A percentile compares a stretch with the other conserved stretches of the same genome.
Conservation (phyloP, 2,888 invertebrate species). For the Lottia gigantea region DNA sequence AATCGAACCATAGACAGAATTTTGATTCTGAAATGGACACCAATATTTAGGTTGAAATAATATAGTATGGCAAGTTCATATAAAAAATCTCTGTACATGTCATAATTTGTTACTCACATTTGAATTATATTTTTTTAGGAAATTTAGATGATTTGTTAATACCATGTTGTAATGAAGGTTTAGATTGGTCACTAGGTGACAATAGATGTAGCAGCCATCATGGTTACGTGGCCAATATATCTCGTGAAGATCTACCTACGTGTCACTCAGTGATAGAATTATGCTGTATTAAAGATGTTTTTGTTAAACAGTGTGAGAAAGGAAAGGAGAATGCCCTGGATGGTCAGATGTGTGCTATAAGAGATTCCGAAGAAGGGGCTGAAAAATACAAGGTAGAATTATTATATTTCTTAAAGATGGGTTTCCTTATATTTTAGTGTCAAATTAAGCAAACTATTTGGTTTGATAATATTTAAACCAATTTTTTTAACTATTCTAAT, state of each 20-base stretch:
- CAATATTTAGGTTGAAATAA: too few relatives aligned
- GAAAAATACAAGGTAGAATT: slow-evolving; percentile 52
- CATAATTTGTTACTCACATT: too few relatives aligned
- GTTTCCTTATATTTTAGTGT: too few relatives aligned
- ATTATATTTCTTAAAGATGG: too few relatives aligned
- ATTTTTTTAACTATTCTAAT: too few relatives aligned
- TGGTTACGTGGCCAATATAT: slow-evolving; percentile 36
- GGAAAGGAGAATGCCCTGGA: slow-evolving; percentile 50
- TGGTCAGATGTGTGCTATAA: slow-evolving; percentile 43
- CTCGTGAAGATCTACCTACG: slow-evolving; percentile 35
- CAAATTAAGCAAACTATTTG: too few relatives aligned
- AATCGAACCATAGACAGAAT: too few relatives aligned
- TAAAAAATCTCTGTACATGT: too few relatives aligned
- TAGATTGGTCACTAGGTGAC: slow-evolving; percentile 48
- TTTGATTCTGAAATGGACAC: too few relatives aligned
- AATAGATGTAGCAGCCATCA: slow-evolving; percentile 52
- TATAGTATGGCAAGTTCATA: too few relatives aligned
- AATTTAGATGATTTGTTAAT: slow-evolving; percentile 38
- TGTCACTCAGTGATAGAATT: slow-evolving; percentile 51
- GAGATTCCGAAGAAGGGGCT: slow-evolving; percentile 48
- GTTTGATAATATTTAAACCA: too few relatives aligned
- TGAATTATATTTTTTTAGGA: slow-evolving; percentile 33
- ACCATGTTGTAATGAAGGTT: slow-evolving; percentile 55
- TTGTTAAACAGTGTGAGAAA: slow-evolving; percentile 51
- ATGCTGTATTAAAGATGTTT: slow-evolving; percentile 61